phyloP scores from a whole-genome alignment of 1,140 invertebrate genomes.

The Chironomus striatipennis region DNA sequence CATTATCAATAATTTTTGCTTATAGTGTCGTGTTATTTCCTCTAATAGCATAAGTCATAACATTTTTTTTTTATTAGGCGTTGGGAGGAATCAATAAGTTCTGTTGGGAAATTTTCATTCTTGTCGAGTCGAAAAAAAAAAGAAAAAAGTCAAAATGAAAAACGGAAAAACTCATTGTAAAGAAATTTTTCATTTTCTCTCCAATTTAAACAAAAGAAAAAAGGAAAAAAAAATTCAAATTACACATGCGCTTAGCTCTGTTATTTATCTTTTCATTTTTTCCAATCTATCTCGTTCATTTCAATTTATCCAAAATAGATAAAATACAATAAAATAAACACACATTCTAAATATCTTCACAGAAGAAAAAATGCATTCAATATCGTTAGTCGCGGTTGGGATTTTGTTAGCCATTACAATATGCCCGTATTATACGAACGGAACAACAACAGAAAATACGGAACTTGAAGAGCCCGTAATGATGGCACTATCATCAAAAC shows the following conservation, averaged over 20 bases:
- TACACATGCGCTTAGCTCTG: background rate
- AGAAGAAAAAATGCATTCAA: slow-evolving; percentile 2
- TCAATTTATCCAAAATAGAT: no score
- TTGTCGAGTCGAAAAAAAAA: no score
- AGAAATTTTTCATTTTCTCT: background rate
- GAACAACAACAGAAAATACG: background rate
- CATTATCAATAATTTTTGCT: slow-evolving; percentile 1
- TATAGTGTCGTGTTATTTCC: background rate
- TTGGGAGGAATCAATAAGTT: background rate
- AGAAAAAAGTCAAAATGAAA: background rate
- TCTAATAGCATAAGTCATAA: background rate
- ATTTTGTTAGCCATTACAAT: background rate
- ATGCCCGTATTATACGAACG: background rate
- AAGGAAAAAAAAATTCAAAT: background rate
- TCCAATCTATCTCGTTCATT: background rate
- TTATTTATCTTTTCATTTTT: background rate
- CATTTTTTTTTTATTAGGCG: background rate
- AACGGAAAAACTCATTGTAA: no score
- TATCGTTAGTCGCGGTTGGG: background rate
- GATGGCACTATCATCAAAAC: background rate
- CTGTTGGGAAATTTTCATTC: no score
- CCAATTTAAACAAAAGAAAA: background rate
- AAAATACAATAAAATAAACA: background rate
- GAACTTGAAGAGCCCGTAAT: slow-evolving; percentile 11
- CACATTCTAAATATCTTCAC: background rate